These are phyloP conservation scores for Podarcis cretensis DNA, from an alignment of 2,113 vertebrate genomes.

Conservation along the genomic window DNA sequence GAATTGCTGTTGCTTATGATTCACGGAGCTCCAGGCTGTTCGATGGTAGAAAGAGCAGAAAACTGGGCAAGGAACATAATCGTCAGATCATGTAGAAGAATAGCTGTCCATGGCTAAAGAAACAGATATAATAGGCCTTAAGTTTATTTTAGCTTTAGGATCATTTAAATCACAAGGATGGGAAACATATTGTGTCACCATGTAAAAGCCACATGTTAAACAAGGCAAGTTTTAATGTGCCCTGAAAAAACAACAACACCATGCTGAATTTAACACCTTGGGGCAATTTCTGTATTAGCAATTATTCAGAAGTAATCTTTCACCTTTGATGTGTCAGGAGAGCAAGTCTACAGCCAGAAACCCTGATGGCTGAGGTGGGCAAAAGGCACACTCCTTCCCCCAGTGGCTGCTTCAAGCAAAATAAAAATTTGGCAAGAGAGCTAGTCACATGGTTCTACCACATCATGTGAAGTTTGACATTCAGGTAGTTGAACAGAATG, in stretches of 20 bases:
- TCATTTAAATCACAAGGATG: background rate
- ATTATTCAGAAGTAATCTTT: background rate
- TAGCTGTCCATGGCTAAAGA: constrained; percentile 2
- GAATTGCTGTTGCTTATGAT: constrained; percentile 35
- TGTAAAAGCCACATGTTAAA: rapidly evolving
- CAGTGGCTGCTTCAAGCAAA: too few species aligned
- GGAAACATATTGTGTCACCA: rapidly evolving
- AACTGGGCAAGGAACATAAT: constrained; percentile 34
- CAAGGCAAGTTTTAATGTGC: too few species aligned
- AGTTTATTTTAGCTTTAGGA: background rate
- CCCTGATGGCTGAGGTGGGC: background rate
- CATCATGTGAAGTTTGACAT: too few species aligned
- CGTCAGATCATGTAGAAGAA: constrained; percentile 44
- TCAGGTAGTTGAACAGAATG: too few species aligned
- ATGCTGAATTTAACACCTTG: background rate
- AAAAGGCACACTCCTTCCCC: too few species aligned
- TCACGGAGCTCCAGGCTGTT: constrained; percentile 44
- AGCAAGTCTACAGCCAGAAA: too few species aligned
- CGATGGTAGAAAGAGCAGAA: constrained; percentile 34
- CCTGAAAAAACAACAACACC: rapidly evolving
- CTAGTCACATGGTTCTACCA: too few species aligned
- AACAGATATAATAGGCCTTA: background rate
- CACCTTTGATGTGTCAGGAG: background rate
- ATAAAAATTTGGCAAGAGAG: too few species aligned
- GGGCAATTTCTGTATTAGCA: background rate